Base-by-base conservation (phyloP, 2,113 vertebrate species). In the Mionectes macconnelli region DNA sequence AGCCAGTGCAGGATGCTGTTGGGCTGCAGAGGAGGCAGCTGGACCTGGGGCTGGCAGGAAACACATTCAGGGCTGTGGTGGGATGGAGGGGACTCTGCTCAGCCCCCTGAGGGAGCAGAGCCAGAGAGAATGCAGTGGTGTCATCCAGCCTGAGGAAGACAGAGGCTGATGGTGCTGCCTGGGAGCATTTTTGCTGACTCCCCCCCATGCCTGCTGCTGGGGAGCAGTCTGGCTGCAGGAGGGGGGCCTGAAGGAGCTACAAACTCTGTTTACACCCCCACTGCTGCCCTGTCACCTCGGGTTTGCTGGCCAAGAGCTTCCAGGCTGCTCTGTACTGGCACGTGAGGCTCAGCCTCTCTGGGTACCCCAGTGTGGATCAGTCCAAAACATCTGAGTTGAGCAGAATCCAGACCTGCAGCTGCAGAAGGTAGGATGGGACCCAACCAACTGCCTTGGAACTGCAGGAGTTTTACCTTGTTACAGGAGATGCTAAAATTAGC, bases 401-500 rank as follows among this genome's bases (percentile, higher is more conserved):
- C 64, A 49, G 31, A 28, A 35, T 37, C 44, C 39, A 31, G 37
- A 76, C 24, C 31, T 69, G 59, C 35, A 74, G 20, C 74, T 44
- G 39, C 73, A 49, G 72, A 60, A 53, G n/a, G 31, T 30, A n/a
- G 50, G 64, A 81, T 37, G 73, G 24, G 84, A 67, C 28, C 22
- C 64, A 57, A 69, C 68, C 77, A 57, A 25, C 25, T 77, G 55
- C 50, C 40, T 82, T 66, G 73, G 57, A 92, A n/a, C 44, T 59
- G 77, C 77, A 68, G 77, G 87, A 89, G 19, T 62, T 91, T 90
- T 84, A 86, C 73, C 87, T 92, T 73, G 55, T 82, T 64, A 63
- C 37, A 72, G 68, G 72, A 93, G 55, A 39, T 82, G 69, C 89
- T 95, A 95, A 95, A 94, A 91, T 87, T 72, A 91, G 66, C 73